Conservation (phyloP, 2,797 vertebrate species). For the Onychomys arenicola region DNA sequence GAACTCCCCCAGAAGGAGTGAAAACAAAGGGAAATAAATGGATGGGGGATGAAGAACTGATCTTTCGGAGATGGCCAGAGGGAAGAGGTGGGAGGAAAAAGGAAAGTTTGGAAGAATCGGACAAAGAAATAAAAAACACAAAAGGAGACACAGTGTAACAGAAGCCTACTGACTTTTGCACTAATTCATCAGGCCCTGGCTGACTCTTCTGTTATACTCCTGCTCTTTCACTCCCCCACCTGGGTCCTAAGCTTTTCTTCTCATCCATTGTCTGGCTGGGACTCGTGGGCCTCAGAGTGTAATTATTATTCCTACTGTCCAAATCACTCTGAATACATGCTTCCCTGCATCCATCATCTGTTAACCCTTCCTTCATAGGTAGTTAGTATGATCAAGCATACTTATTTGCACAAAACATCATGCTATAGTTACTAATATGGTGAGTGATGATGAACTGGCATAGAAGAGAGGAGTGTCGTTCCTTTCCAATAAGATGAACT, state of each 20-base stretch:
- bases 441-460: constrained; percentile 27
- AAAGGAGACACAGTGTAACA: constrained; percentile 58
- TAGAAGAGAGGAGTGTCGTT: neutral
- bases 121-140: constrained; percentile 59
- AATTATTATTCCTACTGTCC: constrained; percentile 64
- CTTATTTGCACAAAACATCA: constrained; percentile 34
- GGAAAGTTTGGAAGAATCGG: neutral
- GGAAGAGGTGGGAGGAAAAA: constrained; percentile 61
- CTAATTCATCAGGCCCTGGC: constrained; percentile 54
- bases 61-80: constrained; percentile 52
- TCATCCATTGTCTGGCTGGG: constrained; percentile 53
- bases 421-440: constrained; percentile 27
- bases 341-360: constrained; percentile 22
- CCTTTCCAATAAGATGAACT: neutral
- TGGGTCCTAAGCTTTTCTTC: constrained; percentile 58
- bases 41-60: neutral
- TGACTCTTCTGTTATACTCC: constrained; percentile 17
- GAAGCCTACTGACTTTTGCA: constrained; percentile 63
- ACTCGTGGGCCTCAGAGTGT: constrained; percentile 31
- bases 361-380: constrained; percentile 56
- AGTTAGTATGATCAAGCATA: neutral
- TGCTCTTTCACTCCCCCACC: constrained; percentile 50
- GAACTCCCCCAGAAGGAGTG: constrained; percentile 31
- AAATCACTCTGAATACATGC: constrained; percentile 57
- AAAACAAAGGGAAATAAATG: constrained; percentile 56